These are phyloP conservation scores for Ophiothrix spiculata DNA, from an alignment of 35 echinoderm and acorn worm genomes.

Conservation along the genomic window DNA sequence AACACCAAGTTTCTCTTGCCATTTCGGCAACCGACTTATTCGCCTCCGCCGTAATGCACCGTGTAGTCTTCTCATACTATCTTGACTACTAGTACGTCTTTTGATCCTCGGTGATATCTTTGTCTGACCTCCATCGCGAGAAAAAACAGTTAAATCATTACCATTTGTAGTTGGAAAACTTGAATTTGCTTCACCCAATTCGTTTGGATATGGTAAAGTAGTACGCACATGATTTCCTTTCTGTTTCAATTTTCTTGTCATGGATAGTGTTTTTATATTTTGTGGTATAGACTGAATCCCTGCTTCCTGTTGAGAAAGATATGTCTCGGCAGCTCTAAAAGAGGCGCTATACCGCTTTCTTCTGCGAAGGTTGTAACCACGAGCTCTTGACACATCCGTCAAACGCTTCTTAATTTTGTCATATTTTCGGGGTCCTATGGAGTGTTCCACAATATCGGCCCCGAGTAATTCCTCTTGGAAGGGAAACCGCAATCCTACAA, in stretches of 20 bases:
- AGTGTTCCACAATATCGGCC: slow-evolving; percentile 74
- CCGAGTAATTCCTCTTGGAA: slow-evolving; percentile 70
- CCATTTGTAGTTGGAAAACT: background rate
- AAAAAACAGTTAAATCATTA: too few relatives aligned
- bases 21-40: background rate
- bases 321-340: slow-evolving; percentile 13
- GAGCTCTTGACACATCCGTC: background rate
- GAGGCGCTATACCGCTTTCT: background rate
- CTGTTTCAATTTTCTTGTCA: background rate
- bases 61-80: background rate
- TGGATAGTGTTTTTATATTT: background rate
- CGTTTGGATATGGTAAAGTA: background rate
- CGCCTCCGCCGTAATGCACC: slow-evolving; percentile 17
- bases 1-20: slow-evolving; percentile 21
- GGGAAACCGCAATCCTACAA: slow-evolving; percentile 51
- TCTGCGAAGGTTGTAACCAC: slow-evolving; percentile 8
- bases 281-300: background rate
- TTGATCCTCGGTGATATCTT: background rate
- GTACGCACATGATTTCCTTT: background rate
- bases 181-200: background rate
- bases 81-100: background rate
- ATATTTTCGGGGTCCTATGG: slow-evolving; percentile 58
- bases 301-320: background rate
- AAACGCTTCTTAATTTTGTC: slow-evolving; percentile 60
- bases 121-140: too few relatives aligned